Percentiles rank a stretch among this genome's conserved stretches.
Evolutionary conservation across 1,140 invertebrate genomes (phyloP).

Genomic region (Mercenaria mercenaria): DNA sequence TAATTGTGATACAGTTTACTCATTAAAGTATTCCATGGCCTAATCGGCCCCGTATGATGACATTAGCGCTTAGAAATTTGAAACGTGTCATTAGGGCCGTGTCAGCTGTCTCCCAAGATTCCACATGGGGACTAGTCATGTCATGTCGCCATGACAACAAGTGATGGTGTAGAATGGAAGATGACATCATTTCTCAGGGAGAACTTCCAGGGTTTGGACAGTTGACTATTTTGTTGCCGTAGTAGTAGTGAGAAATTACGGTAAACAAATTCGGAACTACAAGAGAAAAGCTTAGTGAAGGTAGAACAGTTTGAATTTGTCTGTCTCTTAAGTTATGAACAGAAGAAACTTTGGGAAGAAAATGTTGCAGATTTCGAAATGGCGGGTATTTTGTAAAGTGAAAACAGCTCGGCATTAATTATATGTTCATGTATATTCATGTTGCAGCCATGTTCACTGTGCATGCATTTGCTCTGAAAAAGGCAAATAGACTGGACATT

Average conservation of each 20-base stretch:
- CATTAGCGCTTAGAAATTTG: slow-evolving; percentile 11
- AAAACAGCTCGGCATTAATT: neutral
- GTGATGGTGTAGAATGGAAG: slow-evolving; percentile 14
- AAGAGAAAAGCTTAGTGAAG: neutral
- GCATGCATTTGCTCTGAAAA: neutral
- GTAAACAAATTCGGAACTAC: neutral
- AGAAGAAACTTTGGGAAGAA: neutral
- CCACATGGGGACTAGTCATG: slow-evolving; percentile 18
- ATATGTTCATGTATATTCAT: neutral
- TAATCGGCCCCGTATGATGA: neutral
- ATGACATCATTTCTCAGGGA: slow-evolving; percentile 61
- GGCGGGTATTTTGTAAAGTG: neutral
- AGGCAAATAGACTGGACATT: neutral
- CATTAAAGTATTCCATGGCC: slow-evolving; percentile 25
- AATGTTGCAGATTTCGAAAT: slow-evolving; percentile 10
- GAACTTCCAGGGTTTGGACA: neutral
- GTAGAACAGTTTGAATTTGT: neutral
- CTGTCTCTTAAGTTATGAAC: neutral
- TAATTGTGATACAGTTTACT: slow-evolving; percentile 35
- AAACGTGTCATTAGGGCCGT: neutral
- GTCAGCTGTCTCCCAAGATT: slow-evolving; percentile 18
- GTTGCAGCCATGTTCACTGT: neutral
- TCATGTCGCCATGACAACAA: neutral
- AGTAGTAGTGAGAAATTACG: neutral
- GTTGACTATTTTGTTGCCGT: neutral